Percentiles rank a stretch among this genome's conserved stretches.
Evolutionary conservation across 2,888 invertebrate genomes (phyloP).

Genomic region (Acrocyrtus sp.): DNA sequence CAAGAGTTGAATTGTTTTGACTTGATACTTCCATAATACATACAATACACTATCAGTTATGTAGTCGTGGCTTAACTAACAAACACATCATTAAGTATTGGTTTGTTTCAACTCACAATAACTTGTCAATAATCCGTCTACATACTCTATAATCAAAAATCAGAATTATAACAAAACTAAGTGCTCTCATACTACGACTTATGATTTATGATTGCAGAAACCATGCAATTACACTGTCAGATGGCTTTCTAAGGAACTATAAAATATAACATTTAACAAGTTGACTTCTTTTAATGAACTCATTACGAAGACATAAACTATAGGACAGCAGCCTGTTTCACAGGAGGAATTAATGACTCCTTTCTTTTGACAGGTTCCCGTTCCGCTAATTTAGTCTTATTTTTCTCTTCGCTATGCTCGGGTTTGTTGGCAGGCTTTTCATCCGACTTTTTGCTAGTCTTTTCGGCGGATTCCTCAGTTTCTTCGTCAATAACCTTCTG

Average conservation of each 20-base stretch:
- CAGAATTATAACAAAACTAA: too few species aligned
- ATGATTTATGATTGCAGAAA: not conserved
- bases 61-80: too few species aligned
- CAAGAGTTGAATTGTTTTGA: too few species aligned
- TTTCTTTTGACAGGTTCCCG: slow-evolving; percentile 25
- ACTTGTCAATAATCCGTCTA: too few species aligned
- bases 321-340: slow-evolving; percentile 41
- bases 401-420: slow-evolving; percentile 35
- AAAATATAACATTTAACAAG: slow-evolving; percentile 23
- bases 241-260: slow-evolving; percentile 3
- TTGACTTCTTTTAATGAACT: not conserved
- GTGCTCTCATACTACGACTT: too few species aligned
- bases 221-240: not conserved
- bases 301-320: slow-evolving; percentile 25
- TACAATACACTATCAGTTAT: too few species aligned
- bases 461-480: slow-evolving; percentile 8
- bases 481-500: slow-evolving; percentile 59
- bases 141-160: too few species aligned
- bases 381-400: slow-evolving; percentile 33
- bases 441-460: slow-evolving; percentile 8
- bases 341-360: slow-evolving; percentile 25
- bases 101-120: too few species aligned
- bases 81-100: too few species aligned
- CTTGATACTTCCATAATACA: too few species aligned
- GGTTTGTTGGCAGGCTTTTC: slow-evolving; percentile 11